These are phyloP conservation scores for Gobionotothen gibberifrons DNA, from an alignment of 2,797 vertebrate species.

Conservation along the genomic window DNA sequence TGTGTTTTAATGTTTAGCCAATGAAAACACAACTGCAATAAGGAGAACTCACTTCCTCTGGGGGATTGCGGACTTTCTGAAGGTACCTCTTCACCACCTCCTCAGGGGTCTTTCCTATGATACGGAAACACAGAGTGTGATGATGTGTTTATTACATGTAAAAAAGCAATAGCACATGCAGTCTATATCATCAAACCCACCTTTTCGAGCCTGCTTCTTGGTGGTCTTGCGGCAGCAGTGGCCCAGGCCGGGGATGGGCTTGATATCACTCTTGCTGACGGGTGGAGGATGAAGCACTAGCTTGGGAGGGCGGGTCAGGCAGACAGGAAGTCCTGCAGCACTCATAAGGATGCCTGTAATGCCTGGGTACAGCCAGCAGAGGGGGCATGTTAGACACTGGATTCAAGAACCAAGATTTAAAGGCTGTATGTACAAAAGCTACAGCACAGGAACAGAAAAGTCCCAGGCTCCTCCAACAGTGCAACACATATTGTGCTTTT, in stretches of 20 bases:
- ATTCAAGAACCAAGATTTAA: neutral
- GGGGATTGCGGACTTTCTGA: slow-evolving; percentile 94
- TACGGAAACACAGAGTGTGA: slow-evolving; percentile 1
- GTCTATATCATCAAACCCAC: slow-evolving; percentile 66
- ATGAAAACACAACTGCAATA: neutral
- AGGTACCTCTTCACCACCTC: slow-evolving; percentile 96
- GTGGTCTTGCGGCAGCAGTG: slow-evolving; percentile 96
- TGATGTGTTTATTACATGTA: neutral
- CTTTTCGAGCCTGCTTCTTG: slow-evolving; percentile 95
- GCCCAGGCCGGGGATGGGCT: slow-evolving; percentile 93
- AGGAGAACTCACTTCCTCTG: slow-evolving; percentile 87
- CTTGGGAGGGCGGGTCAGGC: slow-evolving; percentile 93
- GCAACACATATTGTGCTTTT: neutral
- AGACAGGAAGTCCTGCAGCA: slow-evolving; percentile 94
- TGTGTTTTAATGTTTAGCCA: neutral
- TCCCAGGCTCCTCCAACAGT: too few species aligned
- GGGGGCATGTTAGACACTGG: slow-evolving; percentile 20
- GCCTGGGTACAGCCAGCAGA: slow-evolving; percentile 80
- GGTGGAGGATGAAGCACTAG: slow-evolving; percentile 95
- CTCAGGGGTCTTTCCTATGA: slow-evolving; percentile 92
- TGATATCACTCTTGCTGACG: slow-evolving; percentile 96
- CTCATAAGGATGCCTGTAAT: slow-evolving; percentile 98
- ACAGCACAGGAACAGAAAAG: too few species aligned
- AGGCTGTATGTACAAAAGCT: too few species aligned
- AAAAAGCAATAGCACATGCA: neutral